Base-by-base conservation (phyloP, 2,113 vertebrate genomes). In the Ellobius talpinus region DNA sequence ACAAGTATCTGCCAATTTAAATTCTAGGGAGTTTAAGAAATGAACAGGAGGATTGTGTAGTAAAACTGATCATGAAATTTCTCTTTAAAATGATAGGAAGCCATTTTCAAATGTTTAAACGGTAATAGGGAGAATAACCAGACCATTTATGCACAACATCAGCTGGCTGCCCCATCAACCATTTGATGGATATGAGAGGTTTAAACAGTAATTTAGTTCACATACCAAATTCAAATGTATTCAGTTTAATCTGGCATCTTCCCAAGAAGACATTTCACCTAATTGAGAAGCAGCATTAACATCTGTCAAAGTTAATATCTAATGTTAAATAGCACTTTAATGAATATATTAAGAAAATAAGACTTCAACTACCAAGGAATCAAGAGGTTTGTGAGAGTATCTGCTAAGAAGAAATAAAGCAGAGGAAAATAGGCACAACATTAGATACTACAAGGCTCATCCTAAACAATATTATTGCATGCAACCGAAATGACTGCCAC, bases 141-240 rank as follows among this genome's bases (percentile, higher is more conserved):
- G 92, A 84, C 50, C 24, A 66, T 42, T 95, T 91, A 63, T 87
- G 29, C 84, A 92, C 74, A 96, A 97, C 97, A 89, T 36, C 70
- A 96, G 45, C 65, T 9, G 39, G 77, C 91, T 95, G 52, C 78
- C 94, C 87, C 63, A 89, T 93, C 73, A 93, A 63, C 39, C 87
- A 84, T 78, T 91, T 87, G 94, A 97, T 93, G 50, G 84, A 85
- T 72, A 72, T 31, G 88, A 81, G 90, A 91, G 36, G 70, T 91
- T 97, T 96, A 96, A 97, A 97, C 85, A 91, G 95, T 63, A 95
- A 70, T 96, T 89, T 70, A 93, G 90, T 95, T 97, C 87, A 96
- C 82, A 97, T 82, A 95, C 50, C 52, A 97, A 95, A 92, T 97
- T 97, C 91, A 96, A 97, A 96, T 92, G 96, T 95, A 96, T 89